Conservation (phyloP, 2,888 invertebrate genomes). For the Plutella xylostella region DNA sequence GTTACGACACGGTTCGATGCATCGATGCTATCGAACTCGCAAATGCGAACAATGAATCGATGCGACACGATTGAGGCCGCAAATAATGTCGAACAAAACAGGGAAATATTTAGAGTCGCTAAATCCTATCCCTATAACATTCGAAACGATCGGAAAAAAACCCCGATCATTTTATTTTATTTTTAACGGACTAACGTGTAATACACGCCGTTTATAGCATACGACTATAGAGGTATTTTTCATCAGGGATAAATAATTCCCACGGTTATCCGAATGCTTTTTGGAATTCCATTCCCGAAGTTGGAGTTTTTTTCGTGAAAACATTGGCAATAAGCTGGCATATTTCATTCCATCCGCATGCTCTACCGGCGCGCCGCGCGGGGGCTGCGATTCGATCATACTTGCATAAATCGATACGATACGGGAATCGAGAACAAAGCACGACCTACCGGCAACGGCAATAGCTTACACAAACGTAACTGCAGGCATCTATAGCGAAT, state of each 20-base stretch:
- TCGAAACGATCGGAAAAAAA: not conserved
- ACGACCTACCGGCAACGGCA: not conserved
- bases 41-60: constrained; percentile 25
- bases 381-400: constrained; percentile 50
- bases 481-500: too few relatives aligned
- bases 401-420: constrained; percentile 66
- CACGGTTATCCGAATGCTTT: too few relatives aligned
- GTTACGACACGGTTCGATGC: constrained; percentile 16
- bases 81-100: constrained; percentile 8
- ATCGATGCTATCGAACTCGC: constrained; percentile 15
- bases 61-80: constrained; percentile 25
- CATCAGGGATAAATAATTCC: too few relatives aligned
- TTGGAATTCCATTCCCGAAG: too few relatives aligned
- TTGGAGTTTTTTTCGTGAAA: too few relatives aligned
- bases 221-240: too few relatives aligned
- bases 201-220: too few relatives aligned
- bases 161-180: too few relatives aligned
- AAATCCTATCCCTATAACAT: not conserved
- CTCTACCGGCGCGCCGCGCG: not conserved
- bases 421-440: constrained; percentile 63
- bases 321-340: too few relatives aligned
- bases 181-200: too few relatives aligned
- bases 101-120: not conserved
- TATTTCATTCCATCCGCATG: too few relatives aligned
- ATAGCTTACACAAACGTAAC: too few relatives aligned